Base-by-base conservation (phyloP, 1,140 invertebrate genomes). In the Arion vulgaris region DNA sequence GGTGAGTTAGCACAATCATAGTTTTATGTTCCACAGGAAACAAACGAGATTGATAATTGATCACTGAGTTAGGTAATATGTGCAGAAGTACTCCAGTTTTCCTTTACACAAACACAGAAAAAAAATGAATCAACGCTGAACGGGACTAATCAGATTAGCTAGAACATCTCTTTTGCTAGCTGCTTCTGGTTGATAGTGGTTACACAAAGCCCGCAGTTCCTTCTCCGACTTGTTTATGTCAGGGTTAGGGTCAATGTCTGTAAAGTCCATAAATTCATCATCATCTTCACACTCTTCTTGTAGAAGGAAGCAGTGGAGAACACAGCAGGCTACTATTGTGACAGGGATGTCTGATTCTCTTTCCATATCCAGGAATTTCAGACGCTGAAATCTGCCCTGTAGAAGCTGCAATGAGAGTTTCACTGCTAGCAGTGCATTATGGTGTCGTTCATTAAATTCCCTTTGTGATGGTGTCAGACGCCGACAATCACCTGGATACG, bases 321-420 rank as follows among this genome's bases (percentile, higher is more conserved):
- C 80, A 69, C 80, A 81, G 36, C 80, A 81, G 34, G 80, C 80
- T 19, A 81, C 80, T 26, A 81, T 81, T 13, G 80, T 81, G 17
- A 81, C 80, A 38, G 80, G 80, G 36, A 81, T 81, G 36, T 81
- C 80, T 17, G 80, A 81, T 66, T 81, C 80, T 17, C 80, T 4
- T n/a, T 81, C 80, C 80, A 81, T 81, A 49, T 81, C 80, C 0
- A 81, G 80, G 39, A 81, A 81, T 51, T 81, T 81, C 38, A 81
- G 80, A 28, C 80, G 41, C 51, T 81, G 80, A 39, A 81, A 81
- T n/a, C 80, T 11, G 0, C 71, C 71, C n/a, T 81, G 80, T n/a
- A 81, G 71, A 1, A 81, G 71, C 39, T 81, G 80, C 28, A 81
- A 39, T 2, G 69, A 73, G 7, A 81, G 41, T 41, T 74, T 81